Conservation (phyloP, 2,888 invertebrate species). For the Conops quadrifasciatus region DNA sequence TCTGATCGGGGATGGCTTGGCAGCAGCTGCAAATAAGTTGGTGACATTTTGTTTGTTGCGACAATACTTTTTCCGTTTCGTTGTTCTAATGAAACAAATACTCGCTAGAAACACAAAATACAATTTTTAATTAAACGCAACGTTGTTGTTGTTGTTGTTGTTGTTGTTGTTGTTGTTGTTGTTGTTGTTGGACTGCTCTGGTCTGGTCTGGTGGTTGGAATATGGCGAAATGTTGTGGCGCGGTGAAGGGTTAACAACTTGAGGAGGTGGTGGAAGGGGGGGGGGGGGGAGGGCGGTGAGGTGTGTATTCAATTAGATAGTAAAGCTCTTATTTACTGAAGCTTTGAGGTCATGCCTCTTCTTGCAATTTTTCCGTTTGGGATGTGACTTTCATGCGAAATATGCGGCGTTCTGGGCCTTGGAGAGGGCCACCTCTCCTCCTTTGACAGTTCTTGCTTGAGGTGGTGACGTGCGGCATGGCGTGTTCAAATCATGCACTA, state of each 20-base stretch:
- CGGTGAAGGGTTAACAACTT: background rate
- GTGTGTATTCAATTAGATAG: background rate
- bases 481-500: conserved; percentile 35
- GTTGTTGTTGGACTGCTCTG: too few species aligned
- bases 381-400: conserved; percentile 20
- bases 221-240: too few species aligned
- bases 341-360: background rate
- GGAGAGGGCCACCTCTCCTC: background rate
- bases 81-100: conserved; percentile 2
- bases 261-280: background rate
- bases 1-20: conserved; percentile 24
- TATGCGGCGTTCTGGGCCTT: background rate
- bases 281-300: background rate
- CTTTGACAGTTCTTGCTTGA: background rate
- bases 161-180: too few species aligned
- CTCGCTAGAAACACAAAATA: background rate
- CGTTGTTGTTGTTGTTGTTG: too few species aligned
- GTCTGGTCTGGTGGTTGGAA: too few species aligned
- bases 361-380: conserved; percentile 24
- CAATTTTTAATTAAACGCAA: conserved; percentile 19
- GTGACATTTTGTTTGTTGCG: conserved; percentile 23
- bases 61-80: background rate
- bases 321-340: too few species aligned
- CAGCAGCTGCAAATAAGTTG: conserved; percentile 34
- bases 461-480: background rate